A percentile compares a stretch with the other conserved stretches of the same genome.
Conservation (phyloP, 2,113 vertebrate species). For the Corydoras maculifer region DNA sequence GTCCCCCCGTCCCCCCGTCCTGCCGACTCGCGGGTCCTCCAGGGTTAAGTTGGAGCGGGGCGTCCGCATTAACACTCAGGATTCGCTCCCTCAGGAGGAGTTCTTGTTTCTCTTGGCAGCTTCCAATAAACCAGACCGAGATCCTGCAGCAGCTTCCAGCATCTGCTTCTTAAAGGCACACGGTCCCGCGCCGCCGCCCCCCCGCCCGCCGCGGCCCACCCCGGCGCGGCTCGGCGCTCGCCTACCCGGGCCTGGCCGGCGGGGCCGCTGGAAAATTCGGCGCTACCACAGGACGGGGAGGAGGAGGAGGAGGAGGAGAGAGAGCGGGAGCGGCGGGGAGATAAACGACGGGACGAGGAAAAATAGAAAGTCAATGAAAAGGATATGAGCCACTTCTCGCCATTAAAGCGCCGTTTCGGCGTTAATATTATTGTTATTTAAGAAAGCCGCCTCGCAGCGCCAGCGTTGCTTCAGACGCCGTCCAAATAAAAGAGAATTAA, state of each 20-base stretch:
- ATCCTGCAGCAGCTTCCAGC: constrained; percentile 16
- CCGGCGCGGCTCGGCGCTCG: constrained; percentile 24
- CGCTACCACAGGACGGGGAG: constrained; percentile 29
- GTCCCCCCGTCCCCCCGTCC: no score
- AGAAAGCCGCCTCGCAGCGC: not conserved
- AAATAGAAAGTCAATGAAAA: constrained; percentile 10
- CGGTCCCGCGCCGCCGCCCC: not conserved
- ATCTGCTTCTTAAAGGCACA: constrained; percentile 22
- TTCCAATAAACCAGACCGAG: constrained; percentile 57
- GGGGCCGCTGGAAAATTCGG: constrained; percentile 41
- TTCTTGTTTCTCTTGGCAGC: constrained; percentile 55
- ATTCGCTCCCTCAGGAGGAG: constrained; percentile 53
- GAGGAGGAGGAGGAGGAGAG: not conserved
- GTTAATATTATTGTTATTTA: not conserved
- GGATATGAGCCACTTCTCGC: not conserved
- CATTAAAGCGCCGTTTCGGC: not conserved
- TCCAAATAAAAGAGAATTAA: not conserved
- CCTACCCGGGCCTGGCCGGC: constrained; percentile 42
- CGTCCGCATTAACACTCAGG: constrained; percentile 59
- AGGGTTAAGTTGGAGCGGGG: not conserved
- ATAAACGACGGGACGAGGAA: constrained; percentile 4
- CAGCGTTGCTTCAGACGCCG: not conserved
- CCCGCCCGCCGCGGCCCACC: not conserved
- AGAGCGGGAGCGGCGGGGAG: constrained; percentile 13
- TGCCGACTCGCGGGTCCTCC: not conserved